Conservation (phyloP, 64 coral and sea anemone species). For the Stichodactyla mertensii region DNA sequence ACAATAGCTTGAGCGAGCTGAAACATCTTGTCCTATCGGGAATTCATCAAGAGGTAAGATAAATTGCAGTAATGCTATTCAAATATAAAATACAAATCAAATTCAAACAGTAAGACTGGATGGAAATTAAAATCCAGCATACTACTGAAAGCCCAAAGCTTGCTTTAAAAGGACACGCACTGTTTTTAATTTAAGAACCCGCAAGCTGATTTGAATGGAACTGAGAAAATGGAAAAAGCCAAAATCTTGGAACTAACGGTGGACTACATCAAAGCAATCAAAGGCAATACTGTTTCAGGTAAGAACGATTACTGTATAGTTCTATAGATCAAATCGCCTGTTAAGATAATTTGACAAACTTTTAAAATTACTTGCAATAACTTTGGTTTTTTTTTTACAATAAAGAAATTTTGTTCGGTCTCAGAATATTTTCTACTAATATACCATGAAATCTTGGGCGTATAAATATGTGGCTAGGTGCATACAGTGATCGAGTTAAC, state of each 20-base stretch:
- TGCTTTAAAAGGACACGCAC: not conserved
- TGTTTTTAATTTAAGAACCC: conserved; percentile 3
- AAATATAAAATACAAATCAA: not conserved
- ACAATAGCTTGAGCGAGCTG: conserved; percentile 64
- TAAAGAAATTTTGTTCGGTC: not conserved
- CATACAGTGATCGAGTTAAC: not conserved
- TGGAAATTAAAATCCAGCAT: too few species aligned
- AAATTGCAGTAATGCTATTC: not conserved
- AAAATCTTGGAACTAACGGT: conserved; percentile 80
- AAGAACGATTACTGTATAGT: not conserved
- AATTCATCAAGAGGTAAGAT: conserved; percentile 67
- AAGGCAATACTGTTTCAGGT: not conserved
- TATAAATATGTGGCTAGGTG: not conserved
- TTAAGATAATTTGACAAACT: not conserved
- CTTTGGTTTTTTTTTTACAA: not conserved
- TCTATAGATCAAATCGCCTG: not conserved
- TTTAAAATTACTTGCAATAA: not conserved
- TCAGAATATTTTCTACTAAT: too few species aligned
- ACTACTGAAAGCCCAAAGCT: too few species aligned
- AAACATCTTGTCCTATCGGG: conserved; percentile 55
- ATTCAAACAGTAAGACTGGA: not conserved
- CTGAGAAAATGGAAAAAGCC: conserved; percentile 81
- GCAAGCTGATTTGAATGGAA: not conserved
- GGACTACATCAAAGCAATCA: conserved; percentile 59
- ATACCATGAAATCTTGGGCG: too few species aligned